Conservation (phyloP, 2,113 vertebrate genomes). For the Hirundichthys speculiger region DNA sequence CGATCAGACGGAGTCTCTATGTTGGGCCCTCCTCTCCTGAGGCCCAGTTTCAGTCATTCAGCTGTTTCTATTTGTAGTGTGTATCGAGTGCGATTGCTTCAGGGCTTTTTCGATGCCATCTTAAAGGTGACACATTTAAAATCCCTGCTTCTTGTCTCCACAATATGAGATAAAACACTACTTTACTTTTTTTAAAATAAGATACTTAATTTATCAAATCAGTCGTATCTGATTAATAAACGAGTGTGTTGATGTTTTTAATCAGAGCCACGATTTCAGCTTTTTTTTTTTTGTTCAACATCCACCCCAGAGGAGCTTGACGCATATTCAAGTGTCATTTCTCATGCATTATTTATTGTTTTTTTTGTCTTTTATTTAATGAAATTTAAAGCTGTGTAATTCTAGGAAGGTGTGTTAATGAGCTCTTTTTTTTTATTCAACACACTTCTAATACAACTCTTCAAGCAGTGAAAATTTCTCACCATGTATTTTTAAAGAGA, state of each 20-base stretch:
- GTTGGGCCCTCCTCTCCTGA: conserved; percentile 34
- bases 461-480: conserved; percentile 18
- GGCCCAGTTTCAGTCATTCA: conserved; percentile 38
- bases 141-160: not conserved
- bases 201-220: not conserved
- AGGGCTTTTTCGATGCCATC: conserved; percentile 23
- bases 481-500: conserved; percentile 41
- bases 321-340: conserved; percentile 13
- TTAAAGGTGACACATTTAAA: conserved; percentile 10
- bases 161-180: conserved; percentile 8
- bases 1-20: conserved; percentile 17
- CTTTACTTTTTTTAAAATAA: not conserved
- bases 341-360: not conserved
- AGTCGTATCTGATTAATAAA: not conserved
- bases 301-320: not conserved
- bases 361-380: not conserved
- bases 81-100: conserved; percentile 6
- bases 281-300: no score
- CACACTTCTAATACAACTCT: conserved; percentile 16
- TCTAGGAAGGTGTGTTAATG: conserved; percentile 40
- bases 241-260: not conserved
- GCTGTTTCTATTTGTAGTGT: conserved; percentile 56
- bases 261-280: no score
- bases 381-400: conserved; percentile 18
- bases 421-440: conserved; percentile 35